Evolutionary conservation across 2,888 invertebrate species (phyloP), one percentile per base, ranked within the genome.

Genomic region (Pecten maximus): DNA sequence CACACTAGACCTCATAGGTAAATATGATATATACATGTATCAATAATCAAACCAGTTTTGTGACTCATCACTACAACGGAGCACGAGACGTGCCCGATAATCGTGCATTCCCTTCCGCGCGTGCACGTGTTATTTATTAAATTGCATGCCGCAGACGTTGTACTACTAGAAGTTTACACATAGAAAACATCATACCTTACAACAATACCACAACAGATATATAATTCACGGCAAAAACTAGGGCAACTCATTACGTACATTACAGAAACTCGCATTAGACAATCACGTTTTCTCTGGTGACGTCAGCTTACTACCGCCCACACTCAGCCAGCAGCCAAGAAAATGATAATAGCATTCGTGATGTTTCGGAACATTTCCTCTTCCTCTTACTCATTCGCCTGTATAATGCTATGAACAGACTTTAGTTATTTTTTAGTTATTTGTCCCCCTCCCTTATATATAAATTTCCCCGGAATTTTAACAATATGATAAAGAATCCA

Each of bases 131-230:
- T 60, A n/a, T 60, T 60, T 60, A 16, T 60, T 60, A 60, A n/a
- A n/a, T n/a, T 28, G 60, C n/a, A 60, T 60, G n/a, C 60, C 60
- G n/a, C 28, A 60, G 60, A 60, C 50, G 50, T n/a, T 60, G 60
- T 60, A 60, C 60, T 28, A 8, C 28, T n/a, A 28, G 60, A 60
- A n/a, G 3, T 8, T 3, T 28, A 28, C 60, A 28, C 10, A 44
- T 12, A 44, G 6, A 44, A n/a, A 44, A 44, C 44, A 44, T 44
- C 44, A 44, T 12, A 44, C 12, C 44, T 44, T 10, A 44, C 44
- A 44, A 44, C 44, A 44, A 44, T 44, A 3, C 28, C 60, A 60
- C 28, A 60, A 60, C 60, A 60, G 16, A 28, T 16, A n/a, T n/a
- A 60, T 60, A 60, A 60, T 60, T 60, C 60, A 60, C 10, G 15